Evolutionary conservation across 2,797 vertebrate genomes (phyloP), one percentile per base, ranked within the genome.

Genomic region (Coreius guichenoti): DNA sequence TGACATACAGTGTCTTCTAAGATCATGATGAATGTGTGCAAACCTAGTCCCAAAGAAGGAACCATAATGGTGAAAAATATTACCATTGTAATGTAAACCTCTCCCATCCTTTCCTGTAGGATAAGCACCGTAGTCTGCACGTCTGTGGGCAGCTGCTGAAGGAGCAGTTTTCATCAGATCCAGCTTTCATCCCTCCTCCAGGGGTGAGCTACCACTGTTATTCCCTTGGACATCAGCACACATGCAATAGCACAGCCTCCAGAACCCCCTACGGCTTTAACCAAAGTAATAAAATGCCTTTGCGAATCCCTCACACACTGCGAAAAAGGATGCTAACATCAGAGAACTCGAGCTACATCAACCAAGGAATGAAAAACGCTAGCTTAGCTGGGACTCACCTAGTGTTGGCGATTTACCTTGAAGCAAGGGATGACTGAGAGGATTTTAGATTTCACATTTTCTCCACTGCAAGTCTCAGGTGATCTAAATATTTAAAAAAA

Each of bases 21-120:
- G 92, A 92, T 92, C 88, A 90, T 94, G 93, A 94, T 92, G 87
- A 91, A 94, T 93, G 93, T 88, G 87, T 78, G 13, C 83, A 85
- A 36, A 92, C 91, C 77, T 92, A 86, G 90, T 92, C 90, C 90
- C 91, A 92, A 81, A 74, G 63, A 65, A 36, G 19, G 47, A 14
- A 67, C 67, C 36, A 75, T 83, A 82, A 83, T 83, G 72, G 47
- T 73, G 51, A 56, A 83, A 80, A 80, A 82, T 14, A 61, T 43
- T 23, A 29, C 26, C 33, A 61, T 23, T 69, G 16, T 26, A 61
- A 76, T 63, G 11, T 51, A 43, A 76, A 70, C 45, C 23, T 81
- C 51, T 36, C 39, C 69, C 19, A 33, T 58, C 29, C 49, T 29
- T 31, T 56, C 49, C 31, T 65, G 19, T 31, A 45, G 13, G 19